A percentile compares a stretch with the other conserved stretches of the same genome.
Conservation (phyloP, 2,113 vertebrate genomes). For the Tetrax tetrax region DNA sequence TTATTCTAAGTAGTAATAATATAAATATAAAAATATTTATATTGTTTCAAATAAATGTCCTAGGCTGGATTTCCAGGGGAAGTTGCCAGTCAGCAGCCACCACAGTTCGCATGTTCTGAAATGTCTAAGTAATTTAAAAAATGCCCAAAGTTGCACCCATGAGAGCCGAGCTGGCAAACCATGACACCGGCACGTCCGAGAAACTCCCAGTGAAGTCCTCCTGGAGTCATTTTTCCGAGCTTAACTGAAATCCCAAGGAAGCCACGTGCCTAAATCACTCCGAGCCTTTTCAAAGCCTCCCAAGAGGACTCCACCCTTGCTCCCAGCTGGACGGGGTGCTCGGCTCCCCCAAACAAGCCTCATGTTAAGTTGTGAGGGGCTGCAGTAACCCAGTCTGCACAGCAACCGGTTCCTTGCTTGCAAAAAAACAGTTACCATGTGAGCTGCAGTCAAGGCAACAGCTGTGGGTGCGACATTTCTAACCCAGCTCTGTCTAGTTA, state of each 20-base stretch:
- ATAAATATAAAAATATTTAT: neutral
- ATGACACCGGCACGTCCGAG: fast-evolving
- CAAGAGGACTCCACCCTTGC: fast-evolving
- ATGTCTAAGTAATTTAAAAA: neutral
- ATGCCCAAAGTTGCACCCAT: fast-evolving
- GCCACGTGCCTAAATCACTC: neutral
- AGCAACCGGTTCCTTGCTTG: fast-evolving
- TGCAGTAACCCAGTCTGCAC: neutral
- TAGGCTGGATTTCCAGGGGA: neutral
- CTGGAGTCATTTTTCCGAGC: neutral
- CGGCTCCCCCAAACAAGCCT: neutral
- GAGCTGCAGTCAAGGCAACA: conserved; percentile 1
- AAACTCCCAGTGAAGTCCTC: neutral
- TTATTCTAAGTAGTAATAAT: neutral
- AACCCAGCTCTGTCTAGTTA: neutral
- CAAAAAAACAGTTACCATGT: neutral
- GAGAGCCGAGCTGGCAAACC: neutral
- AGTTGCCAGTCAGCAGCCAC: neutral
- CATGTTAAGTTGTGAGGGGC: fast-evolving
- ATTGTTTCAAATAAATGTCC: neutral
- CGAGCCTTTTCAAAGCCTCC: neutral
- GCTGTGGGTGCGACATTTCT: neutral
- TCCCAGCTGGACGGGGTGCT: neutral
- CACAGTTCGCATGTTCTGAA: neutral
- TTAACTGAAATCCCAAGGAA: neutral